Evolutionary conservation across 2,888 invertebrate species (phyloP), one percentile per base, ranked within the genome.

Genomic region (Melieria omissa): DNA sequence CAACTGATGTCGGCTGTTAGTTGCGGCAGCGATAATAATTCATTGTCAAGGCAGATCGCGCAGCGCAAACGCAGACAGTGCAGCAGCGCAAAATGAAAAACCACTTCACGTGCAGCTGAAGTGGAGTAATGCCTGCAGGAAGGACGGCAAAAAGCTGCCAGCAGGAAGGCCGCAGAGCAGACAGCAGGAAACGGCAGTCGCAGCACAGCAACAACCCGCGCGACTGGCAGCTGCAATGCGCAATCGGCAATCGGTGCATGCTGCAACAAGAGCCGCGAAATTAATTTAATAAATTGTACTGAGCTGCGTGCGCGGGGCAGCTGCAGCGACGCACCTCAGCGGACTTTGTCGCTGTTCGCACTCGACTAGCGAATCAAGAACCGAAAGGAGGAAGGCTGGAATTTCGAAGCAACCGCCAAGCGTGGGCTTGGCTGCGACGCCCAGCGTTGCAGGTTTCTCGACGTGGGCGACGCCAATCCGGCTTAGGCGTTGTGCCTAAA

Each of bases 1-100:
- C 16, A 16, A 29, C 16, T 12, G 4, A 62, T 3, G 4, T 16
- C 41, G 52, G 42, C 5, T 6, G 64, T 41, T 52, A 12, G 46
- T 52, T 64, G 64, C 57, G 61, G 10, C 65, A 60, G 64, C 45
- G 61, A 70, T 70, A 72, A 74, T 72, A 74, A 70, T 72, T 74
- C 72, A 72, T 67, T 74, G 70, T 64, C 74, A 74, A 70, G 74
- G 63, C 68, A 41, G 57, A 71, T 52, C 60, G 52, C 60, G 68
- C 44, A n/a, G 10, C 52, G 4, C 12, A 9, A 52, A 52, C 52
- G 12, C 12, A 52, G 9, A 52, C 12, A 52, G 12, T 8, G 14
- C 12, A 52, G 58, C 10, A 58, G 10, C n/a, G 8, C 14, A 58
- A 29, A 58, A 58, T 58, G 58, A 10, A 14, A 58, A 58, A 58